phyloP scores from a whole-genome alignment of 2,888 invertebrate genomes.

The Aspidiotus destructor region DNA sequence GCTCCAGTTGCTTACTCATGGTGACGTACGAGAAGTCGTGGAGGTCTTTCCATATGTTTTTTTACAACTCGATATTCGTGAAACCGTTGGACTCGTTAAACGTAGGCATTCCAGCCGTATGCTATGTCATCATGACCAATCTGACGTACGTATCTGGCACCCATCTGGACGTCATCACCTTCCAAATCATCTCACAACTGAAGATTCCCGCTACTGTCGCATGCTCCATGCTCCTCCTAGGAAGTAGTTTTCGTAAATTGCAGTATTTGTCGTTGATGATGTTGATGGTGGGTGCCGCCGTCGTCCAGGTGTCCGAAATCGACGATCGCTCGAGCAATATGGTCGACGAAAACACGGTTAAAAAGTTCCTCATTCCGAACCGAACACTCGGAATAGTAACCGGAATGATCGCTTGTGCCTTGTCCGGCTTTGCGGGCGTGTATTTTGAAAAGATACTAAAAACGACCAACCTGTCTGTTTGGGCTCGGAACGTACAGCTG shows the following conservation, averaged over 20 bases:
- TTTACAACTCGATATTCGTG: conserved; percentile 64
- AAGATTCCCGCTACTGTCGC: conserved; percentile 98
- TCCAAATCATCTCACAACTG: conserved; percentile 96
- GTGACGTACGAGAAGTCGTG: conserved; percentile 62
- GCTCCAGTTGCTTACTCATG: conserved; percentile 71
- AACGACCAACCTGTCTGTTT: conserved; percentile 79
- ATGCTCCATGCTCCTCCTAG: conserved; percentile 82
- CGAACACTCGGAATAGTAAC: conserved; percentile 68
- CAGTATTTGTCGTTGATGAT: conserved; percentile 83
- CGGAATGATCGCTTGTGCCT: conserved; percentile 74
- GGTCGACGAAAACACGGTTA: not conserved
- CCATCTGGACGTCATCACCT: conserved; percentile 96
- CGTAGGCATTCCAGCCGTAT: conserved; percentile 88
- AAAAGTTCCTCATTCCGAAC: conserved; percentile 52
- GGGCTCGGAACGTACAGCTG: conserved; percentile 97
- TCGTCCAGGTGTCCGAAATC: conserved; percentile 56
- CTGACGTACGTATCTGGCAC: conserved; percentile 91
- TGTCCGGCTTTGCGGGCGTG: conserved; percentile 96
- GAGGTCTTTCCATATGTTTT: conserved; percentile 51
- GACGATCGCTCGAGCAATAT: conserved; percentile 35
- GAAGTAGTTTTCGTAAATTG: conserved; percentile 58
- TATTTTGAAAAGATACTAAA: conserved; percentile 98
- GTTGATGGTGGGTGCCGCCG: conserved; percentile 67
- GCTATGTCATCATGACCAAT: conserved; percentile 95
- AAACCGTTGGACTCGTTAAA: conserved; percentile 78